Conservation (phyloP, 1,140 invertebrate species). For the Eupristina koningsbergeri region DNA sequence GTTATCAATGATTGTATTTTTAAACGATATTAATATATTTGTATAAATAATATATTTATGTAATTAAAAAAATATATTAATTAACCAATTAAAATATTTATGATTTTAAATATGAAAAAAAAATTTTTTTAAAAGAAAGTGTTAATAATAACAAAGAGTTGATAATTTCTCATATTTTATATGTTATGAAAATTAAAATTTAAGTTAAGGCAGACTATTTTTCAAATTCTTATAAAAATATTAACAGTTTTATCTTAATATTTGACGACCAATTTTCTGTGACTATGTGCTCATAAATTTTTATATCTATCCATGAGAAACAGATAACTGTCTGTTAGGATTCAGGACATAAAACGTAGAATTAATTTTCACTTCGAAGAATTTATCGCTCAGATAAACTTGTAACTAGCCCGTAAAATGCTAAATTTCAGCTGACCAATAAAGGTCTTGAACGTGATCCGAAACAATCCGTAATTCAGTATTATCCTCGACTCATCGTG, state of each 20-base stretch:
- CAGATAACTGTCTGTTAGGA: conserved; percentile 18
- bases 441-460: conserved; percentile 44
- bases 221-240: conserved; percentile 20
- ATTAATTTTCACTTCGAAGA: conserved; percentile 39
- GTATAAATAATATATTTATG: no score
- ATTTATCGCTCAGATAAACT: conserved; percentile 44
- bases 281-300: conserved; percentile 7
- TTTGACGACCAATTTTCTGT: not conserved
- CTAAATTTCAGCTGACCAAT: conserved; percentile 49
- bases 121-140: no score
- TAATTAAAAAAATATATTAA: no score
- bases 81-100: no score
- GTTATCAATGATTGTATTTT: no score
- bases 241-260: not conserved
- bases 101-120: no score
- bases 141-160: no score
- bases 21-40: no score
- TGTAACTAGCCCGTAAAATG: conserved; percentile 37
- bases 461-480: conserved; percentile 50
- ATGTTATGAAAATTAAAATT: not conserved
- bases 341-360: conserved; percentile 16
- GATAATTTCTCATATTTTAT: no score
- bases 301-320: conserved; percentile 15
- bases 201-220: not conserved
- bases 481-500: conserved; percentile 45